Conservation (phyloP, 2,797 vertebrate species). For the Masticophis lateralis region DNA sequence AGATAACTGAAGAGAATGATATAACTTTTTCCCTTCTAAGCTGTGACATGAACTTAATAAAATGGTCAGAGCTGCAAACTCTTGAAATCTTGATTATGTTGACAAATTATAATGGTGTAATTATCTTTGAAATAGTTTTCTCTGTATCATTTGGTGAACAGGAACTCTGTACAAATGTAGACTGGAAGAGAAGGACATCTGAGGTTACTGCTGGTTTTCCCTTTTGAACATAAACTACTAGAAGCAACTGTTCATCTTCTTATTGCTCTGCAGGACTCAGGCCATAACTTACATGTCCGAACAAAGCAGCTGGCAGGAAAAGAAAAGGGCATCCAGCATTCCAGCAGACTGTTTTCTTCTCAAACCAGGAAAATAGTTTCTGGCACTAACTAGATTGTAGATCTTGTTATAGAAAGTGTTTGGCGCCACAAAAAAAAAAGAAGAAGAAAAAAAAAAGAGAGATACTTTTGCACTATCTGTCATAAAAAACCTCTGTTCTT, state of each 20-base stretch:
- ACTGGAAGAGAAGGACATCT: slow-evolving; percentile 67
- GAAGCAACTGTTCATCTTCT: slow-evolving; percentile 58
- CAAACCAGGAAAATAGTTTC: slow-evolving; percentile 54
- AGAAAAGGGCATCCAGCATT: slow-evolving; percentile 57
- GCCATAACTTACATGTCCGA: slow-evolving; percentile 60
- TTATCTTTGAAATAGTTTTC: slow-evolving; percentile 10
- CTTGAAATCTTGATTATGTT: not conserved
- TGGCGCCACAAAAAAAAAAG: not conserved
- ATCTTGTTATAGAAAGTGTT: slow-evolving; percentile 8
- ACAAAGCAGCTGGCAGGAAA: slow-evolving; percentile 57
- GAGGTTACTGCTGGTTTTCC: slow-evolving; percentile 68
- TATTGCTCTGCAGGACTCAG: slow-evolving; percentile 52
- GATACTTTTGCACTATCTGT: slow-evolving; percentile 2
- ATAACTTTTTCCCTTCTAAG: accelerated
- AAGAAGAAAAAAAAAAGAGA: not conserved
- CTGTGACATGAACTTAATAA: accelerated
- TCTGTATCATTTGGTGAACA: not conserved
- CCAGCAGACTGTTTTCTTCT: slow-evolving; percentile 58
- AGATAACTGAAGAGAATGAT: not conserved
- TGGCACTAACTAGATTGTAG: slow-evolving; percentile 42
- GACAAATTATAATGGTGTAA: not conserved
- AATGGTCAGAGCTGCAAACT: not conserved
- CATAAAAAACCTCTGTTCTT: not conserved
- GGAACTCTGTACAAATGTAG: slow-evolving; percentile 44
- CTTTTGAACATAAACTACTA: slow-evolving; percentile 65